Evolutionary conservation across 2,888 invertebrate genomes (phyloP).

Genomic region (Noctua comes): DNA sequence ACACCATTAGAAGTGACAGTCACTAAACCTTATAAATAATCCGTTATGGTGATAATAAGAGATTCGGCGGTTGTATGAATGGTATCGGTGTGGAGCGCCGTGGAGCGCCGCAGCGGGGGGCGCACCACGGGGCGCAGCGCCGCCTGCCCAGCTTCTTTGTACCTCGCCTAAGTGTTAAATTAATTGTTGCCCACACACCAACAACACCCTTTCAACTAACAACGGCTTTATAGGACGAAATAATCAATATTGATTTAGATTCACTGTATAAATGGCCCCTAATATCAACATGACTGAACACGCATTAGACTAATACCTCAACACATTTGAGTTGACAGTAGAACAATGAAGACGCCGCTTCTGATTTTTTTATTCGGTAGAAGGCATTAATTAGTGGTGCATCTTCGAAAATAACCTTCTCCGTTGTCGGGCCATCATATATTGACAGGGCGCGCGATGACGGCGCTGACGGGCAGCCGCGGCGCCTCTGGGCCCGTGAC

Average conservation of each 20-base stretch:
- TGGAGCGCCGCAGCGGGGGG: slow-evolving; percentile 67
- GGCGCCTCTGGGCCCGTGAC: slow-evolving; percentile 86
- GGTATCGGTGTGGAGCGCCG: slow-evolving; percentile 79
- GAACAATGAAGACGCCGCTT: slow-evolving; percentile 84
- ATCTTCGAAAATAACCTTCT: slow-evolving; percentile 88
- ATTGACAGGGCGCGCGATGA: slow-evolving; percentile 86
- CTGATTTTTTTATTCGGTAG: slow-evolving; percentile 82
- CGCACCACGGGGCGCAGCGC: slow-evolving; percentile 76
- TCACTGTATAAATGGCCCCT: slow-evolving; percentile 53
- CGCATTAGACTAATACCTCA: slow-evolving; percentile 71
- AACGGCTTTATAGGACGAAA: slow-evolving; percentile 58
- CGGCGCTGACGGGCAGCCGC: slow-evolving; percentile 81
- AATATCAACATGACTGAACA: slow-evolving; percentile 64
- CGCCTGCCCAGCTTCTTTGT: slow-evolving; percentile 72
- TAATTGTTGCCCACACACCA: slow-evolving; percentile 80
- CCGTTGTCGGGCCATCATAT: slow-evolving; percentile 85
- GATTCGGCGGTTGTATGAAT: slow-evolving; percentile 77
- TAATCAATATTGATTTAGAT: slow-evolving; percentile 67
- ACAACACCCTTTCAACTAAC: slow-evolving; percentile 67
- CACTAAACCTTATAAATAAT: slow-evolving; percentile 74
- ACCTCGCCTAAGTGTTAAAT: slow-evolving; percentile 82
- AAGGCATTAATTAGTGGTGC: slow-evolving; percentile 88
- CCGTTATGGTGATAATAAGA: slow-evolving; percentile 79
- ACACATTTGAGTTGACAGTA: slow-evolving; percentile 79
- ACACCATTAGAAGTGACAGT: slow-evolving; percentile 72